Conservation (phyloP, 35 echinoderm and acorn worm species). For the Holothuria glaberrima region DNA sequence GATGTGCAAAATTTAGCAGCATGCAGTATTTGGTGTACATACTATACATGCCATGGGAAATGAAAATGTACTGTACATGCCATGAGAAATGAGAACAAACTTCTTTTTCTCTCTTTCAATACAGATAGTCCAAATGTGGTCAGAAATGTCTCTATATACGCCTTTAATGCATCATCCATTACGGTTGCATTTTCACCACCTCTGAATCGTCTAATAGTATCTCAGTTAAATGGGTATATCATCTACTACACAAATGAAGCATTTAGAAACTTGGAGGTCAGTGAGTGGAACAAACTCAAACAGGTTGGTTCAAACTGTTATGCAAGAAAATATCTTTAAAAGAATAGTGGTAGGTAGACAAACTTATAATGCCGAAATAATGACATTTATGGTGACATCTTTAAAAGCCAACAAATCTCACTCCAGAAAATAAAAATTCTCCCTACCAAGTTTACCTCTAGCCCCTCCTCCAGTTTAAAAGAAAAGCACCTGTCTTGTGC, state of each 20-base stretch:
- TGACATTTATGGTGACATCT: background rate
- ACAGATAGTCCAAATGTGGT: slow-evolving; percentile 97
- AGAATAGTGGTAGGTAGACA: too few relatives aligned
- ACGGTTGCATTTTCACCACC: slow-evolving; percentile 86
- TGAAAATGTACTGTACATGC: too few relatives aligned
- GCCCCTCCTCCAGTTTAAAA: too few relatives aligned
- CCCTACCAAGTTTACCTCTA: too few relatives aligned
- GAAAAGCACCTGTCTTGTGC: too few relatives aligned
- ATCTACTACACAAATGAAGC: slow-evolving; percentile 87
- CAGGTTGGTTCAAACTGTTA: slow-evolving; percentile 37
- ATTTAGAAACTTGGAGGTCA: slow-evolving; percentile 40
- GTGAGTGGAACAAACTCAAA: slow-evolving; percentile 58
- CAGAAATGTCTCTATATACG: slow-evolving; percentile 72
- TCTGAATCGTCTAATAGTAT: slow-evolving; percentile 63
- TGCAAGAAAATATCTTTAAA: too few relatives aligned
- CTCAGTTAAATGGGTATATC: slow-evolving; percentile 78
- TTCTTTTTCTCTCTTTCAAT: background rate
- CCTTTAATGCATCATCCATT: slow-evolving; percentile 82
- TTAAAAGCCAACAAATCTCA: too few relatives aligned
- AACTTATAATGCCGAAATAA: background rate
- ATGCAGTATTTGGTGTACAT: too few relatives aligned
- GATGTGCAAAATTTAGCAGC: too few relatives aligned
- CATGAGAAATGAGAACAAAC: background rate
- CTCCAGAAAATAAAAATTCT: too few relatives aligned
- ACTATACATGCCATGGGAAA: too few relatives aligned